Conservation (phyloP, 2,113 vertebrate species). For the Callithrix jacchus region DNA sequence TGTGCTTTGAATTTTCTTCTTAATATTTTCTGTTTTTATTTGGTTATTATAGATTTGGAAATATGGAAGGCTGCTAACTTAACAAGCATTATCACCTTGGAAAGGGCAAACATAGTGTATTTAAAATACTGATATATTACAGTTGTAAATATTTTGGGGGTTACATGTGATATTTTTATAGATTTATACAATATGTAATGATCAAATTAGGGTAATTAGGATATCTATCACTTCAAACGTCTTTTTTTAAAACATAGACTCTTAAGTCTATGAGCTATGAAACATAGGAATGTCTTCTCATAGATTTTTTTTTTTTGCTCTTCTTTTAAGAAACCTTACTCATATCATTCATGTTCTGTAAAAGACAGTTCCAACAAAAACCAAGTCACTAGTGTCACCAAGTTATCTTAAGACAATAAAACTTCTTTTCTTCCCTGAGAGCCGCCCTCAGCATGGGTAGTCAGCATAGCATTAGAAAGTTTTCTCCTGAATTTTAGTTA, state of each 20-base stretch:
- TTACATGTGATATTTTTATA: neutral
- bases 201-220: neutral
- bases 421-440: neutral
- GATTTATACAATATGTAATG: neutral
- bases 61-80: neutral
- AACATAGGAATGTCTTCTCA: neutral
- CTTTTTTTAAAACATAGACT: neutral
- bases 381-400: neutral
- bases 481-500: slow-evolving; percentile 35
- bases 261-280: neutral
- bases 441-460: neutral
- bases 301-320: neutral
- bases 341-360: neutral
- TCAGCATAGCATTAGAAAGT: neutral
- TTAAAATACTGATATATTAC: neutral
- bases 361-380: slow-evolving; percentile 14
- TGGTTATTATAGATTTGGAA: neutral
- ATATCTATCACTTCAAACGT: neutral
- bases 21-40: neutral
- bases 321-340: neutral
- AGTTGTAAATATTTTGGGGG: neutral
- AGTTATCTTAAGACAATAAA: neutral
- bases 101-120: neutral
- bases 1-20: neutral
- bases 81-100: neutral